These are phyloP conservation scores for Microcebus murinus DNA, from an alignment of 2,113 vertebrate genomes.

Conservation along the genomic window DNA sequence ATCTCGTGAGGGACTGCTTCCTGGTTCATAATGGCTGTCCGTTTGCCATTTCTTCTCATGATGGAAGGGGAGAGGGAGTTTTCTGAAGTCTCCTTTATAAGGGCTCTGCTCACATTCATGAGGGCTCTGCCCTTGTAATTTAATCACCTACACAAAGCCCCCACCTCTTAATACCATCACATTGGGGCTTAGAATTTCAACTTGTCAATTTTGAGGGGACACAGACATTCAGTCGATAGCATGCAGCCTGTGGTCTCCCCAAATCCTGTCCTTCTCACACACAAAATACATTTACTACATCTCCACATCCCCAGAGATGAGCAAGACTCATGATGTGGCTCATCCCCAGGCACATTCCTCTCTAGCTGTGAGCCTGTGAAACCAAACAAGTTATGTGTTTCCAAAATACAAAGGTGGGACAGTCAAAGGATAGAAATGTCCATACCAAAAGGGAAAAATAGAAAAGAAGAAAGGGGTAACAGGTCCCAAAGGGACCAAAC, in stretches of 20 bases:
- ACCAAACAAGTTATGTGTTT: not conserved
- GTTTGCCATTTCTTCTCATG: not conserved
- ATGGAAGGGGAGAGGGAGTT: not conserved
- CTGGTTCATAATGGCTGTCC: not conserved
- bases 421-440: not conserved
- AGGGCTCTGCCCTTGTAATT: not conserved
- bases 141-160: not conserved
- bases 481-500: not conserved
- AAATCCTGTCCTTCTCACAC: not conserved
- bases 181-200: not conserved
- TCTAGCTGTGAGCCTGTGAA: not conserved
- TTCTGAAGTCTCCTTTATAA: not conserved
- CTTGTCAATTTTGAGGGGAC: not conserved
- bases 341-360: not conserved
- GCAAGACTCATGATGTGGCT: not conserved
- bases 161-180: not conserved
- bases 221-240: not conserved
- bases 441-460: not conserved
- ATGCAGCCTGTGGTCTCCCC: not conserved
- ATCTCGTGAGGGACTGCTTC: not conserved
- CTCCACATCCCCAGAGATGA: not conserved
- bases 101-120: no score
- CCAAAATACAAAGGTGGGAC: not conserved
- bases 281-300: not conserved
- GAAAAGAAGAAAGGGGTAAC: not conserved